These are phyloP conservation scores for Ypsolopha scabrella DNA, from an alignment of 2,888 invertebrate genomes.

Conservation along the genomic window DNA sequence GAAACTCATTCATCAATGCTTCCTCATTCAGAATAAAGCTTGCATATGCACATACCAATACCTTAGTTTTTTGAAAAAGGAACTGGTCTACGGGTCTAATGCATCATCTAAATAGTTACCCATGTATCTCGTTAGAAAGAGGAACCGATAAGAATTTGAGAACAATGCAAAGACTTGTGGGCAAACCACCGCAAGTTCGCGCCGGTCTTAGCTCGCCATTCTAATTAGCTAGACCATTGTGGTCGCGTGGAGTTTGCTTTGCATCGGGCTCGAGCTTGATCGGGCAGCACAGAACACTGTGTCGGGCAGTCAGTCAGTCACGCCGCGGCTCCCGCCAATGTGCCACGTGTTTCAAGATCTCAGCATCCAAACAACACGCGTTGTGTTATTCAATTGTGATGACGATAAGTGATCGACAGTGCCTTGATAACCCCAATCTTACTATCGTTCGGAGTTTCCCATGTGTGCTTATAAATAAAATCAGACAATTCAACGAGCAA, in stretches of 20 bases:
- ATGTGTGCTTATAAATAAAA: constrained; percentile 33
- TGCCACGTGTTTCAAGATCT: constrained; percentile 30
- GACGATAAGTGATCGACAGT: constrained; percentile 59
- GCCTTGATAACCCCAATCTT: constrained; percentile 42
- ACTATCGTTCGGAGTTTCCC: constrained; percentile 26
- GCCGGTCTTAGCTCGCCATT: constrained; percentile 51
- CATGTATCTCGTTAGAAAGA: too few species aligned
- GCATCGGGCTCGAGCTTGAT: too few species aligned
- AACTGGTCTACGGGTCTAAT: too few species aligned
- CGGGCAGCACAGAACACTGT: too few species aligned
- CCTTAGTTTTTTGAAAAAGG: too few species aligned
- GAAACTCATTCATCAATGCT: too few species aligned
- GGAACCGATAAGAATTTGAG: too few species aligned
- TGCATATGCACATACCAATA: too few species aligned
- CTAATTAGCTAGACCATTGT: constrained; percentile 69
- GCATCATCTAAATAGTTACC: too few species aligned
- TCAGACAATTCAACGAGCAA: constrained; percentile 22
- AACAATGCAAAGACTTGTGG: constrained; percentile 50
- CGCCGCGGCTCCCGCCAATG: constrained; percentile 40
- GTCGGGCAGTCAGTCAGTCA: constrained; percentile 33
- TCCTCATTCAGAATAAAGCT: constrained; percentile 33
- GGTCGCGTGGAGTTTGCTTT: constrained; percentile 50
- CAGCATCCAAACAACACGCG: constrained; percentile 31
- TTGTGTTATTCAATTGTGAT: constrained; percentile 29
- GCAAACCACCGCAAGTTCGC: constrained; percentile 48